Evolutionary conservation across 2,888 invertebrate genomes (phyloP).

Genomic region (Polydrusus pterygomalis): DNA sequence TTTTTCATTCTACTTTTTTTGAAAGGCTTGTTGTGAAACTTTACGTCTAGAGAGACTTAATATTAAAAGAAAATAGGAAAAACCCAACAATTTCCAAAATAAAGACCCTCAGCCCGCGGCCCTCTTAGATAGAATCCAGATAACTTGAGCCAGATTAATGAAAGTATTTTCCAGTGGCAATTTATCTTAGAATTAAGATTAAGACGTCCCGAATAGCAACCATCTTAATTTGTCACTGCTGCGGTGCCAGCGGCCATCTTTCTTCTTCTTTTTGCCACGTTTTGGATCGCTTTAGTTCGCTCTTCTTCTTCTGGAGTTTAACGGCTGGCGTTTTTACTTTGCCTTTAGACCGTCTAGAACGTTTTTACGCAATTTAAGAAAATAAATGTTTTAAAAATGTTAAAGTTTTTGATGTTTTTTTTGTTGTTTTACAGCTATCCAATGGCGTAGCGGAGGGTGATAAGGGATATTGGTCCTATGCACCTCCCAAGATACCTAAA

Average conservation of each 20-base stretch:
- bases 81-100: constrained; percentile 24
- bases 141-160: constrained; percentile 73
- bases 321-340: constrained; percentile 21
- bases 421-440: too few relatives aligned
- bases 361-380: too few relatives aligned
- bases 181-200: constrained; percentile 73
- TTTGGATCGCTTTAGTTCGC: constrained; percentile 27
- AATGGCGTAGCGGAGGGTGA: too few relatives aligned
- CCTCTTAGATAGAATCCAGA: constrained; percentile 65
- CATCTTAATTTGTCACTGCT: constrained; percentile 71
- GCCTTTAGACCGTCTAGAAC: not conserved
- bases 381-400: too few relatives aligned
- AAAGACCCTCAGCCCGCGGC: constrained; percentile 61
- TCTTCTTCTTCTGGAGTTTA: constrained; percentile 36
- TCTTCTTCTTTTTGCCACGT: constrained; percentile 46
- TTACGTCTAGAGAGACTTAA: not conserved
- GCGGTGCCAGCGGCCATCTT: constrained; percentile 53
- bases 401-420: too few relatives aligned
- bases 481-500: too few relatives aligned
- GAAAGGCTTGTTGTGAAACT: too few relatives aligned
- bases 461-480: too few relatives aligned
- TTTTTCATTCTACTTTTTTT: too few relatives aligned
- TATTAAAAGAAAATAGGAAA: not conserved
- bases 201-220: constrained; percentile 71
- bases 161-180: constrained; percentile 72